Evolutionary conservation across 2,113 vertebrate species (phyloP).

Genomic region (Sitta europaea): DNA sequence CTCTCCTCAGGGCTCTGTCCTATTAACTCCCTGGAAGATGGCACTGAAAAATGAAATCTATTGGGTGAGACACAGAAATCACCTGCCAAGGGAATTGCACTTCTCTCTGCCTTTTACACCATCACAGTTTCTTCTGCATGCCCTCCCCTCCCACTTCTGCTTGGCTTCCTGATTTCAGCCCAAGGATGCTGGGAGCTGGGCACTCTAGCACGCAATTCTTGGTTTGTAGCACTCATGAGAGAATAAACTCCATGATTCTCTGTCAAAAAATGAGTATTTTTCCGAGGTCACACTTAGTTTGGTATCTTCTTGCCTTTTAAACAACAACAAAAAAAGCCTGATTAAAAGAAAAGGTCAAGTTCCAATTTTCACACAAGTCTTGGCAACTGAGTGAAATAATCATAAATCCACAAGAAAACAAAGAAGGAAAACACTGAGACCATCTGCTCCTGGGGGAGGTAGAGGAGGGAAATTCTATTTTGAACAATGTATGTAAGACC

Average conservation of each 20-base stretch:
- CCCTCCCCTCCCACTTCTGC: neutral
- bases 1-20: neutral
- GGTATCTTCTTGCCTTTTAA: neutral
- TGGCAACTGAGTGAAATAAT: neutral
- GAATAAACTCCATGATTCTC: neutral
- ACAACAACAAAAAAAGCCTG: neutral
- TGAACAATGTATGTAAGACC: neutral
- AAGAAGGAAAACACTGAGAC: neutral
- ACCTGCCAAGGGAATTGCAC: neutral
- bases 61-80: neutral
- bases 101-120: neutral
- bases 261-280: neutral
- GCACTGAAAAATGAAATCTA: neutral
- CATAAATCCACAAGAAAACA: constrained; percentile 4
- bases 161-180: neutral
- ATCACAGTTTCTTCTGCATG: neutral
- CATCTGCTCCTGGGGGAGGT: neutral
- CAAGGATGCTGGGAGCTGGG: neutral
- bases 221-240: neutral
- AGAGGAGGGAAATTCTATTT: neutral
- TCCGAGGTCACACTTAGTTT: neutral
- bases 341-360: neutral
- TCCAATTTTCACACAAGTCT: neutral
- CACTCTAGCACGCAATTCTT: neutral
- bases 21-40: rapidly evolving